Conservation (phyloP, 2,113 vertebrate species). For the Tangachromis dhanisi region DNA sequence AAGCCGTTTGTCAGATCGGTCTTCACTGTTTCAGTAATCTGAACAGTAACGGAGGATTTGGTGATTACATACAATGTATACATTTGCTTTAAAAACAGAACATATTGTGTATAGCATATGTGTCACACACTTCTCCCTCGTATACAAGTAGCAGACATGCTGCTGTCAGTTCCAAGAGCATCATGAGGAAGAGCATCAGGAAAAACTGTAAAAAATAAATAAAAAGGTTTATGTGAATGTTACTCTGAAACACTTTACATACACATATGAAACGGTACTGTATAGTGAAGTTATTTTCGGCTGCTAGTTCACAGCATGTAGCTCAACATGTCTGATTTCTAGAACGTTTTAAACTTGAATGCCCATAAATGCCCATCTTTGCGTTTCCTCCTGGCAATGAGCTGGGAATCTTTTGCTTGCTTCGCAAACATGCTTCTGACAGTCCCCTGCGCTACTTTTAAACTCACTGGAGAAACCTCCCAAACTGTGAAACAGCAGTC, state of each 20-base stretch:
- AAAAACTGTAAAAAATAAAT: conserved; percentile 73
- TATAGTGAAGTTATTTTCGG: background rate
- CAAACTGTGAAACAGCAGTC: background rate
- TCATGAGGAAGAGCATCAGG: conserved; percentile 77
- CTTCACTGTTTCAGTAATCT: conserved; percentile 23
- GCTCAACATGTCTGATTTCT: background rate
- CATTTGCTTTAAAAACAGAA: background rate
- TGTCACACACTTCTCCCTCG: conserved; percentile 60
- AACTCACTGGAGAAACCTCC: background rate
- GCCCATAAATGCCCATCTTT: background rate
- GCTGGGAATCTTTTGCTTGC: background rate
- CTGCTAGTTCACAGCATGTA: background rate
- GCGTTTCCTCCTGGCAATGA: background rate
- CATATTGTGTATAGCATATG: background rate
- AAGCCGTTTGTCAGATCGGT: conserved; percentile 28
- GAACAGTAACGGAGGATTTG: background rate
- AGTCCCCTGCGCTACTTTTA: background rate
- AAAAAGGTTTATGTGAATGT: background rate
- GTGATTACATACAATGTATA: background rate
- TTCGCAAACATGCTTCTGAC: background rate
- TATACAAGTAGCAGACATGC: conserved; percentile 77
- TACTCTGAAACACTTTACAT: background rate
- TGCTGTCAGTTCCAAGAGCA: conserved; percentile 73
- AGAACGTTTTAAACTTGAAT: background rate
- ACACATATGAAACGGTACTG: background rate